A percentile compares a stretch with the other conserved stretches of the same genome.
Conservation (phyloP, 2,888 invertebrate species). For the Drosophila mimetica region DNA sequence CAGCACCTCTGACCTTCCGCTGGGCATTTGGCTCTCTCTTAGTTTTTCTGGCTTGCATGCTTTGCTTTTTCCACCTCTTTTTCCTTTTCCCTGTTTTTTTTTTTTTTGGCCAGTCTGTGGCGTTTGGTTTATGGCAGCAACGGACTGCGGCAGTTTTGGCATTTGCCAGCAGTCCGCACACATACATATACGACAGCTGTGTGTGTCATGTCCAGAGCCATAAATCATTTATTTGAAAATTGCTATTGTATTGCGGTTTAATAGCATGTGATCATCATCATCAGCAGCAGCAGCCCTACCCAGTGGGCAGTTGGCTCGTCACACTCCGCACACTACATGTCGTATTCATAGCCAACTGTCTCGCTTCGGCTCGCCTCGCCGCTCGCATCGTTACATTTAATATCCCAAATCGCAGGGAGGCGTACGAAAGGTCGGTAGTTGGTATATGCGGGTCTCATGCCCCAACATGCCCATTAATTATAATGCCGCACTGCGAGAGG, state of each 20-base stretch:
- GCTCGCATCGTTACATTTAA: slow-evolving; percentile 68
- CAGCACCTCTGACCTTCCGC: slow-evolving; percentile 31
- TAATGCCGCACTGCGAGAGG: slow-evolving; percentile 68
- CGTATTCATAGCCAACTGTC: slow-evolving; percentile 62
- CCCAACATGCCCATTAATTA: slow-evolving; percentile 74
- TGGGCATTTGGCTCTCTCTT: slow-evolving; percentile 10
- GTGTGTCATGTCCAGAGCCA: slow-evolving; percentile 59
- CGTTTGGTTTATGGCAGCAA: slow-evolving; percentile 50
- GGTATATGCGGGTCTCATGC: slow-evolving; percentile 26
- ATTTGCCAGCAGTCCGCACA: slow-evolving; percentile 39
- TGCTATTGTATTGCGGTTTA: slow-evolving; percentile 78
- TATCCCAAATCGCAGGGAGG: slow-evolving; percentile 56
- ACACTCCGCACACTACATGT: slow-evolving; percentile 55
- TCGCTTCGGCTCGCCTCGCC: slow-evolving; percentile 29
- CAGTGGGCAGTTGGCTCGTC: slow-evolving; percentile 37
- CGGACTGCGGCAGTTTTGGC: slow-evolving; percentile 53
- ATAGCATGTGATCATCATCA: slow-evolving; percentile 76
- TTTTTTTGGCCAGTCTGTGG: slow-evolving; percentile 5
- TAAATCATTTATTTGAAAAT: slow-evolving; percentile 79
- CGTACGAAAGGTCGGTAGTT: slow-evolving; percentile 11
- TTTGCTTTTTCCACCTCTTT: background rate
- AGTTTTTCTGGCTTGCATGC: background rate
- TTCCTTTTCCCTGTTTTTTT: background rate
- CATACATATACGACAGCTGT: slow-evolving; percentile 37
- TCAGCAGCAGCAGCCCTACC: slow-evolving; percentile 20